Evolutionary conservation across 92 coral and sea anemone genomes (phyloP), one percentile per base, ranked within the genome.

Genomic region (Umimayanthus chanpuru): DNA sequence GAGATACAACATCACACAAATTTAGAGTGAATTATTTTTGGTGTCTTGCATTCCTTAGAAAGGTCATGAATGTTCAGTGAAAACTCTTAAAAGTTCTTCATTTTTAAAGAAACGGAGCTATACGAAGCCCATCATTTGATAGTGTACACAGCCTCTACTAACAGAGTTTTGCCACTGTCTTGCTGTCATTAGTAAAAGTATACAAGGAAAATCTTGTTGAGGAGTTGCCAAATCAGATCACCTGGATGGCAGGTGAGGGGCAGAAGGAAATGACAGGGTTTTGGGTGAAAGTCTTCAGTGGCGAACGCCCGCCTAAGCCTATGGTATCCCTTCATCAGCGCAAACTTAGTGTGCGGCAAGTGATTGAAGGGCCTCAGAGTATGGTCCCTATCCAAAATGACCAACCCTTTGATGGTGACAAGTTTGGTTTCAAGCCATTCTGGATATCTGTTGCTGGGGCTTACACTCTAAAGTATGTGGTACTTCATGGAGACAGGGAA

Each of bases 231-330:
- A 91, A 91, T 26, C 89, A 86, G 67, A 82, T 92, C 23, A 88
- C 88, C 4, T 94, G 96, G 98, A 28, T 78, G 16, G 98, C 98
- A 14, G 98, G 98, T 3, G 98, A 94, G 44, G 82, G 72, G 6
- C 94, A 89, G 86, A 89, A 88, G 85, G 96, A 90, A 4, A 58
- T 73, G 29, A 76, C 94, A 9, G 98, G 98, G 55, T 93, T 93
- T 78, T 94, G 98, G 98, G 92, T 94, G 53, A 93, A 94, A 76
- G 87, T 94, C 73, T 93, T 89, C 85, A 94, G 85, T 76, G 98
- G 98, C 30, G 98, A 94, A 65, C 94, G 93, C 0, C 94, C 96
- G 0, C 93, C 95, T 12, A 93, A 82, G 73, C 91, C 93, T 14
- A 65, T 93, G 16, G 91, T 94, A 5, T 28, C 93, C 28, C 72